phyloP scores from a whole-genome alignment of 2,797 vertebrate species.

The Ceryle rudis region DNA sequence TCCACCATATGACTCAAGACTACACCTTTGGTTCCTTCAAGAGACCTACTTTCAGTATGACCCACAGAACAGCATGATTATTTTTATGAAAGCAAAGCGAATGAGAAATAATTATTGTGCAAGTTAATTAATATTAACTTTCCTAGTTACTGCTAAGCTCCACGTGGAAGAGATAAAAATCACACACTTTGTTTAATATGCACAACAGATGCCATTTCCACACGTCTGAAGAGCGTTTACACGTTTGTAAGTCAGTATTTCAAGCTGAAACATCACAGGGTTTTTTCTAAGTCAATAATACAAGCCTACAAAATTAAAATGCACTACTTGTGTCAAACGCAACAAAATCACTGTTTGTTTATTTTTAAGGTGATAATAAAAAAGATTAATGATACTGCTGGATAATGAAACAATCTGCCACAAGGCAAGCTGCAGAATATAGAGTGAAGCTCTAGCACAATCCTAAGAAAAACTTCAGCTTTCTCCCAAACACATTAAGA shows the following conservation, averaged over 20 bases:
- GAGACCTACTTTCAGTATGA: background rate
- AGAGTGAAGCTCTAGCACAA: constrained; percentile 58
- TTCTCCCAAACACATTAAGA: constrained; percentile 56
- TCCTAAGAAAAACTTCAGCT: constrained; percentile 33
- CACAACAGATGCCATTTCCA: constrained; percentile 73
- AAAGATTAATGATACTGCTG: constrained; percentile 80
- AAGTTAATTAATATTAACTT: constrained; percentile 74
- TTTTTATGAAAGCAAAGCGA: constrained; percentile 41
- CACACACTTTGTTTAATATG: constrained; percentile 72
- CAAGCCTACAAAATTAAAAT: constrained; percentile 81
- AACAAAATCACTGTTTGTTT: constrained; percentile 84
- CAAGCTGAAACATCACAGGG: constrained; percentile 48
- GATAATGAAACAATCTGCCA: constrained; percentile 84
- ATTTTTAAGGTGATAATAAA: constrained; percentile 85
- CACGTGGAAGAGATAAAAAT: constrained; percentile 72
- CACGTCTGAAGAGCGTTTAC: constrained; percentile 62
- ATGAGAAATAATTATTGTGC: constrained; percentile 58
- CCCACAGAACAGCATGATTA: background rate
- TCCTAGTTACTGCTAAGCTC: constrained; percentile 50
- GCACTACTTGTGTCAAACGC: constrained; percentile 80
- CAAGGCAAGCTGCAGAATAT: constrained; percentile 74
- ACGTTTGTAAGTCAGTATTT: constrained; percentile 72
- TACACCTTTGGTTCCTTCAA: background rate
- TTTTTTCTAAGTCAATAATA: constrained; percentile 69
- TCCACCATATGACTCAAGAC: background rate